Conservation (phyloP, 2,797 vertebrate genomes). For the Cryptoblepharus egeriae region DNA sequence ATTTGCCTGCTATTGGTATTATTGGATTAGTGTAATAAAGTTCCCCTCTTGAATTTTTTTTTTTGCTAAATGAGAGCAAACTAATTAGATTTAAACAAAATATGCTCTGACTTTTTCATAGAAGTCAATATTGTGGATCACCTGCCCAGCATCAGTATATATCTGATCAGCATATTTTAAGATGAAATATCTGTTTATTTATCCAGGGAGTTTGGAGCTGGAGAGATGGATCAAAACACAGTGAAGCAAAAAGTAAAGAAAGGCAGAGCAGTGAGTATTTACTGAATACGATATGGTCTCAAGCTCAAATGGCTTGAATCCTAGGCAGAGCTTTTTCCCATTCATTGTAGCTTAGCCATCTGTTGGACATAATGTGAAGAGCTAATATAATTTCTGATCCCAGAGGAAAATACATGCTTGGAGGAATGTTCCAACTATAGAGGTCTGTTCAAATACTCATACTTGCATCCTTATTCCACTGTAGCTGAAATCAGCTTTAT, state of each 20-base stretch:
- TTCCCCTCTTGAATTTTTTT: too few species aligned
- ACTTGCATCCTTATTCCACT: constrained; percentile 13
- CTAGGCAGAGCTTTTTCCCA: not conserved
- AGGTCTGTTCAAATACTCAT: constrained; percentile 13
- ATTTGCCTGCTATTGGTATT: constrained; percentile 17
- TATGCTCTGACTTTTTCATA: not conserved
- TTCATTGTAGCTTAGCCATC: not conserved
- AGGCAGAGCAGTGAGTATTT: not conserved
- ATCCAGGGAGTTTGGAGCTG: not conserved
- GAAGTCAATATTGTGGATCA: not conserved
- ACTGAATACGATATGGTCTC: not conserved
- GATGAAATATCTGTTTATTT: not conserved
- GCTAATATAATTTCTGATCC: constrained; percentile 38
- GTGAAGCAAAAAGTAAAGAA: not conserved
- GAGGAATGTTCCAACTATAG: constrained; percentile 24
- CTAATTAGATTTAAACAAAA: constrained; percentile 7
- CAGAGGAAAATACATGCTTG: constrained; percentile 45
- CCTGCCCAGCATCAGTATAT: not conserved
- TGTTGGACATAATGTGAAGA: constrained; percentile 20
- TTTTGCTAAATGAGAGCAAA: not conserved
- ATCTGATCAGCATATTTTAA: constrained; percentile 3
- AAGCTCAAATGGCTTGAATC: not conserved
- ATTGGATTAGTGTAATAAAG: not conserved
- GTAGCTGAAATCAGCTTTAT: constrained; percentile 21
- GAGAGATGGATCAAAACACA: not conserved